Evolutionary conservation across 2,797 vertebrate species (phyloP).

Genomic region (Gastrophryne carolinensis): DNA sequence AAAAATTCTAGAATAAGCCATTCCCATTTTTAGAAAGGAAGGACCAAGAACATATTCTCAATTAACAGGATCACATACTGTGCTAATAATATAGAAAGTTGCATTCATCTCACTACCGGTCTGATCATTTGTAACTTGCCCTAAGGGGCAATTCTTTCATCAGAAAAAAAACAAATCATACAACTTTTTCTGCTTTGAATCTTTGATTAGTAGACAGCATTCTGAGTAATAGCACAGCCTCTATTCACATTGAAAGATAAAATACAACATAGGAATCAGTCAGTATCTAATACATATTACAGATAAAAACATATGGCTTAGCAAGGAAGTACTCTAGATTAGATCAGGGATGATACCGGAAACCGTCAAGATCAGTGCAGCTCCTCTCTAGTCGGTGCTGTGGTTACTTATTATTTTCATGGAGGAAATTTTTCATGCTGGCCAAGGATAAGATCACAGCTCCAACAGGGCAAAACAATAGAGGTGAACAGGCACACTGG

Average conservation of each 20-base stretch:
- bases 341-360: too few relatives aligned
- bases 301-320: conserved; percentile 32
- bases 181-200: not conserved
- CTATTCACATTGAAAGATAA: not conserved
- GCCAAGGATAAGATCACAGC: too few relatives aligned
- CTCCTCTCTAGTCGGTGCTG: too few relatives aligned
- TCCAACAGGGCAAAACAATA: too few relatives aligned
- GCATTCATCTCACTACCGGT: not conserved
- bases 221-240: not conserved
- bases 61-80: not conserved
- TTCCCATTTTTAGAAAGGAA: not conserved
- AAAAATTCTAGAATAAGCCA: conserved; percentile 6
- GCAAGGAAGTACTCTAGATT: not conserved
- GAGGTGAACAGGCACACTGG: too few relatives aligned
- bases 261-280: not conserved
- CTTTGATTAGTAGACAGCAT: conserved; percentile 21
- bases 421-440: too few relatives aligned
- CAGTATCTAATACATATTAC: not conserved
- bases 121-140: not conserved
- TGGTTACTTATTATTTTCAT: too few relatives aligned
- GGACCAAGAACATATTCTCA: not conserved
- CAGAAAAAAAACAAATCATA: not conserved
- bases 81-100: not conserved
- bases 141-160: not conserved
- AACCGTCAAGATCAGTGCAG: too few relatives aligned